Conservation (phyloP, 35 echinoderm and acorn worm species). For the Hemicentrotus pulcherrimus region DNA sequence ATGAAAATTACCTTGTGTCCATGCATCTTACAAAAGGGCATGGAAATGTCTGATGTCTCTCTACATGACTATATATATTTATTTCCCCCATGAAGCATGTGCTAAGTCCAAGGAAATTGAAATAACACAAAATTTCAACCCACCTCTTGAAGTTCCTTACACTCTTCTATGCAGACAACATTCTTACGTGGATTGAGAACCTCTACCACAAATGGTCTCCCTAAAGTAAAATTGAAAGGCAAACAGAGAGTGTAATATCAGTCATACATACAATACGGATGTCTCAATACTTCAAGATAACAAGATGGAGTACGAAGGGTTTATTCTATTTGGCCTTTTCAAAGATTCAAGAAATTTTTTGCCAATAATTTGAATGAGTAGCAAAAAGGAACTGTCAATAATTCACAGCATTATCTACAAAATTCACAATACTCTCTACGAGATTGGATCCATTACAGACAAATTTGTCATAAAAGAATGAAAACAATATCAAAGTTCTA, state of each 20-base stretch:
- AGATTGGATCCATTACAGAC: neutral
- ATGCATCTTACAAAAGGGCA: neutral
- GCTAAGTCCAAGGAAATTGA: neutral
- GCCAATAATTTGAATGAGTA: neutral
- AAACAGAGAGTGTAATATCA: too few relatives aligned
- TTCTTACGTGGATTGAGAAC: slow-evolving; percentile 64
- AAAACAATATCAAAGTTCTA: neutral
- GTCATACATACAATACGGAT: too few relatives aligned
- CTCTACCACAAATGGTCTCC: slow-evolving; percentile 90
- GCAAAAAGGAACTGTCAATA: neutral
- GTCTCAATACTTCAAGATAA: too few relatives aligned
- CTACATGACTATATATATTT: too few relatives aligned
- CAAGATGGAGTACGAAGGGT: too few relatives aligned
- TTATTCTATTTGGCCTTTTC: neutral
- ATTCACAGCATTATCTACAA: neutral
- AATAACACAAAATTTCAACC: neutral
- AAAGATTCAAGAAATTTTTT: neutral
- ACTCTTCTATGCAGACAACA: slow-evolving; percentile 55
- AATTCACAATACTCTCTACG: too few relatives aligned
- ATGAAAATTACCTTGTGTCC: neutral
- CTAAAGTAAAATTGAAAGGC: slow-evolving; percentile 19
- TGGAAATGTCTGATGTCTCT: too few relatives aligned
- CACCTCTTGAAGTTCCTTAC: slow-evolving; percentile 80
- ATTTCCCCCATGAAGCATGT: too few relatives aligned
- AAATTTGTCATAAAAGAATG: neutral